phyloP scores from a whole-genome alignment of 2,797 vertebrate genomes.

The Tiaroga cobitis region DNA sequence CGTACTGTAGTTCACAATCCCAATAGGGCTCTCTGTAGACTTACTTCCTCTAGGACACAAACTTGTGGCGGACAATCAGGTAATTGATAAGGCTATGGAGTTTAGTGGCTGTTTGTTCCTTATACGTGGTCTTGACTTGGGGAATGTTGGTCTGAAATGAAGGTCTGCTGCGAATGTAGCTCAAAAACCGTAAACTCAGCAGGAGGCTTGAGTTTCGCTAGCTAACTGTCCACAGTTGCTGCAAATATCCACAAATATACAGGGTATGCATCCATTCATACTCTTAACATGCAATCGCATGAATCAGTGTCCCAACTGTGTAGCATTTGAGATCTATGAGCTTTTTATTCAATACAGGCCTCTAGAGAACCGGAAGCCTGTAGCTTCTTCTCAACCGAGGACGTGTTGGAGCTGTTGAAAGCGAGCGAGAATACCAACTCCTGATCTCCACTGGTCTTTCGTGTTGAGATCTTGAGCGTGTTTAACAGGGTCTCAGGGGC shows the following conservation, averaged over 20 bases:
- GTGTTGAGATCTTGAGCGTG: not conserved
- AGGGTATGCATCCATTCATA: slow-evolving; percentile 15
- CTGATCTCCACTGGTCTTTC: not conserved
- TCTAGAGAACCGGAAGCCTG: slow-evolving; percentile 52
- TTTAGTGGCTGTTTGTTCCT: not conserved
- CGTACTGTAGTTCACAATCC: slow-evolving; percentile 36
- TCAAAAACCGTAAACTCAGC: slow-evolving; percentile 54
- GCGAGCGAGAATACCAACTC: not conserved
- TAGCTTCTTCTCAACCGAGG: not conserved
- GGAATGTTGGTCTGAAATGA: slow-evolving; percentile 38
- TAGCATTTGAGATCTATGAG: slow-evolving; percentile 12
- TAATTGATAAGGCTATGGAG: not conserved
- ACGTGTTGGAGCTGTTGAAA: not conserved
- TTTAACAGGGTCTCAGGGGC: not conserved
- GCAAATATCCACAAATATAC: slow-evolving; percentile 57
- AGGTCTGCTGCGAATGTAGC: slow-evolving; percentile 54
- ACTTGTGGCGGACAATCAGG: not conserved
- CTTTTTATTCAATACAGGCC: slow-evolving; percentile 59
- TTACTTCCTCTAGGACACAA: not conserved
- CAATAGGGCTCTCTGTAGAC: not conserved
- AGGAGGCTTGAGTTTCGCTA: slow-evolving; percentile 46
- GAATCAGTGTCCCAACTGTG: slow-evolving; percentile 10
- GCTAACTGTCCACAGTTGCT: slow-evolving; percentile 62
- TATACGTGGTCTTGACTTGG: slow-evolving; percentile 41
- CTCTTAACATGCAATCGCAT: not conserved